Evolutionary conservation across 1,140 invertebrate genomes (phyloP), one percentile per base, ranked within the genome.

Genomic region (Cherax destructor): DNA sequence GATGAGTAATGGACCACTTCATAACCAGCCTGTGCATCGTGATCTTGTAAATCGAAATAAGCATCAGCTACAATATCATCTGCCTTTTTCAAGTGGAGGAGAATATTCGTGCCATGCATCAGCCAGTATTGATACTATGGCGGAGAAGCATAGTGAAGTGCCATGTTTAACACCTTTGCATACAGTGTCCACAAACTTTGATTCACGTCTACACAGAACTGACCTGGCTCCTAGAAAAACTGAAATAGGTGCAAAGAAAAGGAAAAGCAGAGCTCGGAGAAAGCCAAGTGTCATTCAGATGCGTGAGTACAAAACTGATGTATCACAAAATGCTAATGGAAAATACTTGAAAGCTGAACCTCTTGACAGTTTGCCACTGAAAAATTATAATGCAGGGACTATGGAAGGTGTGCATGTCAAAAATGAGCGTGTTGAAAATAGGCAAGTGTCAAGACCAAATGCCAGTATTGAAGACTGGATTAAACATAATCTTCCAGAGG

Each of bases 231-330:
- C 69, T 7, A 91, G 77, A 79, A 92, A 84, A 65, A 41, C 84
- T 18, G 92, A 92, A 76, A 88, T 80, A 76, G 92, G 92, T n/a
- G 91, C 92, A 41, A 93, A 91, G 74, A 93, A 92, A 65, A 90
- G 92, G 52, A 93, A 93, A 76, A 92, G 92, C 47, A 86, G 89
- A 76, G 92, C 88, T 47, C 92, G 91, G 80, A 92, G 88, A 80
- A 93, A 93, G 85, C 84, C 92, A 59, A 93, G 88, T 80, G 85
- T 87, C 50, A 92, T 92, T 47, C 86, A 88, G 87, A 92, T 92
- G 91, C 74, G 80, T n/a, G 91, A 85, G 18, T 88, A 92, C 77
- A 80, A 83, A 76, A 74, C 74, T 56, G 88, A 86, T 7, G 18
- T 47, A 0, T 18, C 59, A 16, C 47, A 84, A 41, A 69, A 24